These are phyloP conservation scores for Lycophotia porphyrea DNA, from an alignment of 2,888 invertebrate species.

Conservation along the genomic window DNA sequence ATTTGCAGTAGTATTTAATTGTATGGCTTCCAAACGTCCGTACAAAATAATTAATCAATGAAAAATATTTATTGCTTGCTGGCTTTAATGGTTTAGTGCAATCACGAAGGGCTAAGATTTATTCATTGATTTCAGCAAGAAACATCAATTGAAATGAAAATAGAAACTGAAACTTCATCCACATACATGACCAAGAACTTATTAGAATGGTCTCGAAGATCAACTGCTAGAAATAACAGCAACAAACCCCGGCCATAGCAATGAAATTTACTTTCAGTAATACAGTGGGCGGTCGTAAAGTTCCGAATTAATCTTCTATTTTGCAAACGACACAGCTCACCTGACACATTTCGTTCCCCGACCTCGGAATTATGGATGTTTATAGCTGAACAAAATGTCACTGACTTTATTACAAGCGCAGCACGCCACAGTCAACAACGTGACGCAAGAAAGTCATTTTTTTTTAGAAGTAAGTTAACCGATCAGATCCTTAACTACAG, in stretches of 20 bases:
- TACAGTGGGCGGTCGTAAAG: slow-evolving; percentile 54
- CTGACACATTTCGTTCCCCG: slow-evolving; percentile 50
- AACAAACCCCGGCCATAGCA: slow-evolving; percentile 14
- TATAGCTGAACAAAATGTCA: slow-evolving; percentile 57
- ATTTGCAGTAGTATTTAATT: slow-evolving; percentile 73
- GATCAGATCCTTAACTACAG: slow-evolving; percentile 50
- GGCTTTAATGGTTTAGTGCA: slow-evolving; percentile 31
- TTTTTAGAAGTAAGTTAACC: slow-evolving; percentile 31
- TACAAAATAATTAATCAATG: slow-evolving; percentile 59
- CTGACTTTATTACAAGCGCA: slow-evolving; percentile 52
- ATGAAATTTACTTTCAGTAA: slow-evolving; percentile 53
- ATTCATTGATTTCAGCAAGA: slow-evolving; percentile 23
- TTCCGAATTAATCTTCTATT: slow-evolving; percentile 57
- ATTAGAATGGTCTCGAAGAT: neutral
- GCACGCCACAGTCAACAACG: slow-evolving; percentile 32
- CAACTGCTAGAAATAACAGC: slow-evolving; percentile 33
- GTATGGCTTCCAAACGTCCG: slow-evolving; percentile 61
- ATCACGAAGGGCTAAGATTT: slow-evolving; percentile 36
- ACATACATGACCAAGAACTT: neutral
- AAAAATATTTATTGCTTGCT: slow-evolving; percentile 48
- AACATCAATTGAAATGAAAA: slow-evolving; percentile 15
- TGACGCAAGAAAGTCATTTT: slow-evolving; percentile 41
- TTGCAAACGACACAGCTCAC: slow-evolving; percentile 53
- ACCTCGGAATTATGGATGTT: slow-evolving; percentile 54
- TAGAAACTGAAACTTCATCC: slow-evolving; percentile 5